Conservation (phyloP, 2,888 invertebrate species). For the Agrochola lychnidis region DNA sequence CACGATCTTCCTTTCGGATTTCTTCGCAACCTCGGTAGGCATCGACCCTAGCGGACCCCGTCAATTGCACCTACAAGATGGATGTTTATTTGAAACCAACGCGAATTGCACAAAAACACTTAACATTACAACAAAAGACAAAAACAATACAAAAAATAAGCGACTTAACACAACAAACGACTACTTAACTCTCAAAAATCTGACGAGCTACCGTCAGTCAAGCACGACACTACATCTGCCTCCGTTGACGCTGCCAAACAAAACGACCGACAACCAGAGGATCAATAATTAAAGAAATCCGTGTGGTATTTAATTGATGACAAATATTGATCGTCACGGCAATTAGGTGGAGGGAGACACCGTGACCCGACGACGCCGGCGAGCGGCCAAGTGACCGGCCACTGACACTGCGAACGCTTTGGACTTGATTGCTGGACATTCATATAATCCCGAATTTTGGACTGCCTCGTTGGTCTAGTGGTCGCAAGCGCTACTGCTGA, state of each 20-base stretch:
- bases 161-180: conserved; percentile 49
- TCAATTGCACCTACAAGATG: background rate
- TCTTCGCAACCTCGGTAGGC: too few relatives aligned
- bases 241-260: conserved; percentile 62
- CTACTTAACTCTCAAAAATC: conserved; percentile 38
- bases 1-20: too few relatives aligned
- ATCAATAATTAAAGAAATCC: conserved; percentile 75
- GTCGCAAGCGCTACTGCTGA: background rate
- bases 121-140: conserved; percentile 21
- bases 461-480: background rate
- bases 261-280: conserved; percentile 58
- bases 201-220: conserved; percentile 29
- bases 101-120: background rate
- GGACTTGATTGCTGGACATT: conserved; percentile 6
- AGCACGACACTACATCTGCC: conserved; percentile 42
- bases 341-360: conserved; percentile 74
- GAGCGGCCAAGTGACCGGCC: conserved; percentile 39
- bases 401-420: background rate
- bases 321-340: conserved; percentile 87
- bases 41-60: too few relatives aligned
- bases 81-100: background rate
- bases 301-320: conserved; percentile 83
- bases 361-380: conserved; percentile 71
- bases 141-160: conserved; percentile 34
- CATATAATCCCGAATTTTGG: background rate